Evolutionary conservation across 2,113 vertebrate species (phyloP).

Genomic region (Gasterosteus aculeatus): DNA sequence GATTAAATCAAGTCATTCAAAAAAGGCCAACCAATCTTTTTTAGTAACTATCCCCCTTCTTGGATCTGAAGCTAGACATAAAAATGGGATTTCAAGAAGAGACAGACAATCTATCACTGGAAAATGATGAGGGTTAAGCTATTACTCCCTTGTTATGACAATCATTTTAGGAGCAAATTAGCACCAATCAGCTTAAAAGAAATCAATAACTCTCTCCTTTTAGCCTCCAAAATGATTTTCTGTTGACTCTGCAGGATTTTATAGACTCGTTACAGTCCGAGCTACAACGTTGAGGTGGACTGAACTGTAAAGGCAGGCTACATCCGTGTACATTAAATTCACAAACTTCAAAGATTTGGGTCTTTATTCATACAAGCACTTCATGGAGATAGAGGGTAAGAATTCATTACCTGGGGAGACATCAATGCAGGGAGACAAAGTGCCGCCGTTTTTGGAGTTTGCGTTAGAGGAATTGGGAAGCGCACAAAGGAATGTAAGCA

Average conservation of each 20-base stretch:
- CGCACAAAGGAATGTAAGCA: background rate
- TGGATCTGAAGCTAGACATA: background rate
- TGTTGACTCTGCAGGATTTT: conserved; percentile 9
- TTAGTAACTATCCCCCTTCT: background rate
- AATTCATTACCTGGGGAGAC: background rate
- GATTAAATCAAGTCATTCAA: background rate
- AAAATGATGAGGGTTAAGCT: background rate
- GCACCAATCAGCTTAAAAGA: conserved; percentile 22
- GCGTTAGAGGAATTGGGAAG: background rate
- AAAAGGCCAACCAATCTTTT: conserved; percentile 4
- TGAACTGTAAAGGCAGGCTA: background rate
- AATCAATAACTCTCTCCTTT: background rate
- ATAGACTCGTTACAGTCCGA: background rate
- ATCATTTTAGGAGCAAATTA: conserved; percentile 24
- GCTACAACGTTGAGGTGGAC: background rate
- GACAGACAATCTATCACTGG: background rate
- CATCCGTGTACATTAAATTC: background rate
- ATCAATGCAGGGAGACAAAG: background rate
- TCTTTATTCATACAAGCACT: background rate
- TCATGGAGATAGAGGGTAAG: background rate
- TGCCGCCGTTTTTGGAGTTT: background rate
- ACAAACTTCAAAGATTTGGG: background rate
- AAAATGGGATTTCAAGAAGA: conserved; percentile 19
- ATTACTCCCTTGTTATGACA: conserved; percentile 6
- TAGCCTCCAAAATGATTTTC: background rate